Evolutionary conservation across 1,140 invertebrate genomes (phyloP).

Genomic region (Eupristina koningsbergeri): DNA sequence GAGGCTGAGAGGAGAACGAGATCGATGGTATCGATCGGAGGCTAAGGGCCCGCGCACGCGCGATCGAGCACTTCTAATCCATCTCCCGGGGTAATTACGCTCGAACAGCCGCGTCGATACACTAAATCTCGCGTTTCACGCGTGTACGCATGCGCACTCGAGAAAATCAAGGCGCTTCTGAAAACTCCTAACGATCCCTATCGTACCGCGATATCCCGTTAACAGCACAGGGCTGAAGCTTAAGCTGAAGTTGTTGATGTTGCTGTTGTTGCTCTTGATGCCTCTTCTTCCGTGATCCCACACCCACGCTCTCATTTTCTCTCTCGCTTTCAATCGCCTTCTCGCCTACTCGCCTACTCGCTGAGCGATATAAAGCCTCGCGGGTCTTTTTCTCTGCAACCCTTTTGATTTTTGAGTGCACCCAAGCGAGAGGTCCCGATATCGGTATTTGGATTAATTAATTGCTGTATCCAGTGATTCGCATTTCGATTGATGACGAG

Average conservation of each 20-base stretch:
- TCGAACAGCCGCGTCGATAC: not conserved
- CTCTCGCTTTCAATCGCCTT: not conserved
- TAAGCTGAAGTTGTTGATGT: too few species aligned
- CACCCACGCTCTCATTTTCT: not conserved
- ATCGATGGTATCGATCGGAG: not conserved
- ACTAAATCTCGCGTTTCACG: constrained; percentile 4
- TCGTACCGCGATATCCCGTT: constrained; percentile 40
- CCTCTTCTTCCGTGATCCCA: constrained; percentile 23
- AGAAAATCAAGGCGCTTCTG: not conserved
- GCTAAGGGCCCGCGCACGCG: not conserved
- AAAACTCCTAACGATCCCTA: constrained; percentile 23
- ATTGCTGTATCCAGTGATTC: not conserved
- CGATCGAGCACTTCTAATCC: not conserved
- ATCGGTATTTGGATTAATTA: not conserved
- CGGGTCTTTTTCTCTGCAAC: not conserved
- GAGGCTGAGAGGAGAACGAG: too few species aligned
- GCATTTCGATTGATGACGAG: not conserved
- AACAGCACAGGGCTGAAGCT: constrained; percentile 14
- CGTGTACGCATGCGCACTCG: not conserved
- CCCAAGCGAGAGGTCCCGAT: not conserved
- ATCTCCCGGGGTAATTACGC: not conserved
- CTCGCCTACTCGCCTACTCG: not conserved
- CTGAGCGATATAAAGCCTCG: too few species aligned
- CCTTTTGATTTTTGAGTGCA: not conserved
- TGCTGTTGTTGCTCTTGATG: too few species aligned